Conservation (phyloP, 2,888 invertebrate genomes). For the Lithodes maja region DNA sequence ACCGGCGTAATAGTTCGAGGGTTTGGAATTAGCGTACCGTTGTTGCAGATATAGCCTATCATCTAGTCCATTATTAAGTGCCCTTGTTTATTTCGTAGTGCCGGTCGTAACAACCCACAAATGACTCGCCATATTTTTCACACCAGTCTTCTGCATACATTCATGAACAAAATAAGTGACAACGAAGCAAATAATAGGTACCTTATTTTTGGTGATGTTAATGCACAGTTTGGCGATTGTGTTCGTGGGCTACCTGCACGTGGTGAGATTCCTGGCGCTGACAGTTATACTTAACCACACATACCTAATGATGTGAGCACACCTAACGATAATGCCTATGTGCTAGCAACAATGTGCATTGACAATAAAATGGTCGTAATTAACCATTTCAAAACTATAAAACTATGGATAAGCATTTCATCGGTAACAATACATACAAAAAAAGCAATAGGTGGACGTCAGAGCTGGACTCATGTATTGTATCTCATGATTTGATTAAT, state of each 20-base stretch:
- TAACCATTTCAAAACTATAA: background rate
- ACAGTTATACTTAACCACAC: background rate
- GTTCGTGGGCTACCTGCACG: background rate
- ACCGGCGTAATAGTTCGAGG: too few species aligned
- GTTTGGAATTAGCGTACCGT: too few species aligned
- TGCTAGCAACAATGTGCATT: background rate
- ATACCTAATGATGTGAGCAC: background rate
- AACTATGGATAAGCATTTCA: background rate
- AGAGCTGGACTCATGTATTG: constrained; percentile 6
- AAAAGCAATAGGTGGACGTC: background rate
- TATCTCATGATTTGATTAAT: background rate
- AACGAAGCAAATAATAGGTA: too few species aligned
- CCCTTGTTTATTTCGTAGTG: too few species aligned
- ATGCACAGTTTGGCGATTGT: background rate
- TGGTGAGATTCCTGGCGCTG: background rate
- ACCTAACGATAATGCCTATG: constrained; percentile 1
- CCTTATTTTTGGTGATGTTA: too few species aligned
- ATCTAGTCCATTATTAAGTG: too few species aligned
- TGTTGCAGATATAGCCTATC: too few species aligned
- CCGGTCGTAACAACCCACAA: too few species aligned
- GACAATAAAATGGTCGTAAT: background rate
- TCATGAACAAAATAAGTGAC: too few species aligned
- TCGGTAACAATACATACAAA: background rate
- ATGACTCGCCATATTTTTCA: too few species aligned
- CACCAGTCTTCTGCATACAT: too few species aligned